Conservation (phyloP, 2,113 vertebrate genomes). For the Ptyas mucosa region DNA sequence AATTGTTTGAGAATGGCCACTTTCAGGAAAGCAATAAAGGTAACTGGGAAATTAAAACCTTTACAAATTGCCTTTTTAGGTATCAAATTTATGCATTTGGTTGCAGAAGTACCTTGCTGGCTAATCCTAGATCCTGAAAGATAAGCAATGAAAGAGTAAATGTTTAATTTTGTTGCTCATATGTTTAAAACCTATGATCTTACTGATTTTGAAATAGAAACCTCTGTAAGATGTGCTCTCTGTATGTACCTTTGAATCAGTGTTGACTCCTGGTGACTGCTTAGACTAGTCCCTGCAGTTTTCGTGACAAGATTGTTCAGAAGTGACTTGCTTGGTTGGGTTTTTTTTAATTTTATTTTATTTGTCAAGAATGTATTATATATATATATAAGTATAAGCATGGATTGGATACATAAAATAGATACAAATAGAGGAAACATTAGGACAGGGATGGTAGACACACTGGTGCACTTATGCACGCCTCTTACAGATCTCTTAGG, state of each 20-base stretch:
- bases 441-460: too few relatives aligned
- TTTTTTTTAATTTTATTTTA: too few relatives aligned
- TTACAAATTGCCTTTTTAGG: neutral
- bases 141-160: neutral
- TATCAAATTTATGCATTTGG: neutral
- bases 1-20: neutral
- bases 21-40: neutral
- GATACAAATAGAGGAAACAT: too few relatives aligned
- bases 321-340: neutral
- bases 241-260: neutral
- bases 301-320: neutral
- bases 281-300: neutral
- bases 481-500: too few relatives aligned
- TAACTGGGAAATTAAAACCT: neutral
- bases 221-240: neutral
- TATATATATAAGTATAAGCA: too few relatives aligned
- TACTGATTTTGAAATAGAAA: neutral
- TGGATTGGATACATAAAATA: too few relatives aligned
- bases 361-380: too few relatives aligned
- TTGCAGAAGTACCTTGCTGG: neutral
- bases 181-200: neutral
- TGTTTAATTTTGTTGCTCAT: neutral
- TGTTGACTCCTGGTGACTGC: neutral
- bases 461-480: too few relatives aligned
- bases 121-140: neutral